These are phyloP conservation scores for Pyrocephalus nanus DNA, from an alignment of 2,797 vertebrate genomes.

Conservation along the genomic window DNA sequence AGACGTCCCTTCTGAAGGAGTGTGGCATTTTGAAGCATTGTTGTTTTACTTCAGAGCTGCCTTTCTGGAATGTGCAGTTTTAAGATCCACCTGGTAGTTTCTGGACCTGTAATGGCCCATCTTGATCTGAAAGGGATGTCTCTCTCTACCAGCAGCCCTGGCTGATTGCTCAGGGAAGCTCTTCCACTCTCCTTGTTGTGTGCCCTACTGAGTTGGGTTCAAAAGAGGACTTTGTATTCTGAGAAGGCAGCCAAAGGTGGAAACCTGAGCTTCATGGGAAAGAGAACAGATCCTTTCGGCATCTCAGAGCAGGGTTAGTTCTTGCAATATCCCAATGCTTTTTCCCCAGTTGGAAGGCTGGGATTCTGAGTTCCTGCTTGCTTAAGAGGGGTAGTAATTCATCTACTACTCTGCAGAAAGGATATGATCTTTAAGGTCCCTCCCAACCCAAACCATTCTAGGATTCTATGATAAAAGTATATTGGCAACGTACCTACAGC, in stretches of 20 bases:
- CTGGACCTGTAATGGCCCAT: background rate
- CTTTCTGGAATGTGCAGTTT: background rate
- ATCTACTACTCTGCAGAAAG: background rate
- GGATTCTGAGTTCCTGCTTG: background rate
- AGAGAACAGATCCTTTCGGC: background rate
- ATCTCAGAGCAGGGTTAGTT: background rate
- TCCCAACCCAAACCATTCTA: background rate
- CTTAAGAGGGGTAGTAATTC: background rate
- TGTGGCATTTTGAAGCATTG: background rate
- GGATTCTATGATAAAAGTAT: background rate
- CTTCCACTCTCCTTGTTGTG: background rate
- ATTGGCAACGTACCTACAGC: background rate
- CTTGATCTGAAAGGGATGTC: background rate
- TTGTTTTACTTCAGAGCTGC: background rate
- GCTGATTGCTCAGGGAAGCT: background rate
- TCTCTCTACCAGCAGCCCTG: background rate
- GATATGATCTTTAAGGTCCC: background rate
- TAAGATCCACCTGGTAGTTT: background rate
- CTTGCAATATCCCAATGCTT: background rate
- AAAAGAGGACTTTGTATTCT: background rate
- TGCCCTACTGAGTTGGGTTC: background rate
- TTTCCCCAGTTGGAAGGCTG: background rate
- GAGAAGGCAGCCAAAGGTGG: background rate
- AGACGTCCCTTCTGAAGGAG: background rate
- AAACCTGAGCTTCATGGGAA: constrained; percentile 31